Evolutionary conservation across 2,113 vertebrate species (phyloP).

Genomic region (Brachyhypopomus gauderio): DNA sequence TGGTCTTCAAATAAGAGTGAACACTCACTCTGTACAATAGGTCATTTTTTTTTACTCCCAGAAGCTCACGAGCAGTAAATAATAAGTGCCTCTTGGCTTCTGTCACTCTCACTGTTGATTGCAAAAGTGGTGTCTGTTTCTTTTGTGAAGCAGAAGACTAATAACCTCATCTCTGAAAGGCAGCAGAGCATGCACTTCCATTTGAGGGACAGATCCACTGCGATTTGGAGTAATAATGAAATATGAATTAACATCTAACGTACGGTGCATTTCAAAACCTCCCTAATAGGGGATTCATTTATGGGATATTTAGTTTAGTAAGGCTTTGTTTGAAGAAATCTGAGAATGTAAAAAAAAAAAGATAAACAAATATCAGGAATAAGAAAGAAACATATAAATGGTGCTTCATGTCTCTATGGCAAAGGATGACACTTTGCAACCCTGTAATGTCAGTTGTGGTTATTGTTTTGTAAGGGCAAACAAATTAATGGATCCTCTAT

Average conservation of each 20-base stretch:
- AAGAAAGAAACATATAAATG: neutral
- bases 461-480: too few relatives aligned
- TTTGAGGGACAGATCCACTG: slow-evolving; percentile 49
- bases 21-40: neutral
- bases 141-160: slow-evolving; percentile 54
- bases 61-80: slow-evolving; percentile 23
- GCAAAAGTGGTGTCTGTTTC: slow-evolving; percentile 37
- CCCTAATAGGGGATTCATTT: slow-evolving; percentile 45
- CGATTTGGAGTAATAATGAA: slow-evolving; percentile 46
- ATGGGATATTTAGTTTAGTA: slow-evolving; percentile 26
- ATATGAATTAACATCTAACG: slow-evolving; percentile 48
- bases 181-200: slow-evolving; percentile 51
- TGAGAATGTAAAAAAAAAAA: neutral
- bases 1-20: neutral
- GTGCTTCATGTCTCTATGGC: neutral
- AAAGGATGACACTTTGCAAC: neutral
- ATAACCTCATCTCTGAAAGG: slow-evolving; percentile 59
- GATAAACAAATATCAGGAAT: neutral
- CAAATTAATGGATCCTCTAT: too few relatives aligned
- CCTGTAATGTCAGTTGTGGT: too few relatives aligned
- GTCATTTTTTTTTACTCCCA: neutral
- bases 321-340: slow-evolving; percentile 8
- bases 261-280: slow-evolving; percentile 50
- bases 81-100: slow-evolving; percentile 38
- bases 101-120: slow-evolving; percentile 48